Percentiles rank a stretch among this genome's conserved stretches.
These are phyloP conservation scores for Botia almorhae DNA, from an alignment of 2,797 vertebrate species.

Conservation along the genomic window DNA sequence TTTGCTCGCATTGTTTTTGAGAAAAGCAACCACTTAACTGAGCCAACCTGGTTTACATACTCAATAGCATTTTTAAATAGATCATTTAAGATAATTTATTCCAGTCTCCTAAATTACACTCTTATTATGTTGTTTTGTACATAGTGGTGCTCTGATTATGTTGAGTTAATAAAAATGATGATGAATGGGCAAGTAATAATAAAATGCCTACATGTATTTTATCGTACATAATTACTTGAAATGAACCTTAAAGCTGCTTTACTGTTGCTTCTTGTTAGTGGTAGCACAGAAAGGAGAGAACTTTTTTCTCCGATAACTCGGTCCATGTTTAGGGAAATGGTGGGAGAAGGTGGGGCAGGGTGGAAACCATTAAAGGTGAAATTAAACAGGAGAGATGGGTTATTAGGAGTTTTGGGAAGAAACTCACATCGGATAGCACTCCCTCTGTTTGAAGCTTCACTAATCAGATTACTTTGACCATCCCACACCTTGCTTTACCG, in stretches of 20 bases:
- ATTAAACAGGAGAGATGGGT: slow-evolving; percentile 28
- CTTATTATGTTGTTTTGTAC: neutral
- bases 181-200: neutral
- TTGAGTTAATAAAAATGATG: neutral
- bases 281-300: slow-evolving; percentile 41
- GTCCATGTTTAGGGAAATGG: slow-evolving; percentile 63
- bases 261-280: slow-evolving; percentile 33
- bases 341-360: slow-evolving; percentile 24
- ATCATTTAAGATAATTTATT: neutral
- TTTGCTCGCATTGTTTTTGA: no score
- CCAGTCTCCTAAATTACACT: neutral
- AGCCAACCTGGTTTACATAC: no score
- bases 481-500: slow-evolving; percentile 60
- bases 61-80: neutral
- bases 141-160: neutral
- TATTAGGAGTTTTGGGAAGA: slow-evolving; percentile 57
- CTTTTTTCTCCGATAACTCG: slow-evolving; percentile 63
- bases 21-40: no score
- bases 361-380: slow-evolving; percentile 10
- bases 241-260: slow-evolving; percentile 42
- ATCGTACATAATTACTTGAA: slow-evolving; percentile 27
- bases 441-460: slow-evolving; percentile 3
- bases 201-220: neutral
- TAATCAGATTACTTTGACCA: slow-evolving; percentile 61
- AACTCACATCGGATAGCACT: slow-evolving; percentile 6